These are phyloP conservation scores for Lagodon rhomboides DNA, from an alignment of 2,797 vertebrate species.

Conservation along the genomic window DNA sequence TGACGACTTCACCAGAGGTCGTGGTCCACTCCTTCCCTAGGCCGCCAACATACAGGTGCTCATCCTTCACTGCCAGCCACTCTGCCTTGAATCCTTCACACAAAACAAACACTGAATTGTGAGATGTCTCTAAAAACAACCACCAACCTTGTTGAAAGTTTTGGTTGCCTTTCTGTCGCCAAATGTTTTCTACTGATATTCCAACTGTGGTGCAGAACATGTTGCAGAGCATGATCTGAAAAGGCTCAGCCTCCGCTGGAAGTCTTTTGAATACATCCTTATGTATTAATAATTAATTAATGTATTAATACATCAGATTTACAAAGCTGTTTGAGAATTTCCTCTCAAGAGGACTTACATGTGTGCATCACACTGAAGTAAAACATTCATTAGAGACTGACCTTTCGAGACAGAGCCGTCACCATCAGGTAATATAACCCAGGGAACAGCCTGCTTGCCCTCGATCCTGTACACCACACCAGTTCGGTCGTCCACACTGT, in stretches of 20 bases:
- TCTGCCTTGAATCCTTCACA: constrained; percentile 95
- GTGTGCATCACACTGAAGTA: not conserved
- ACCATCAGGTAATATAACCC: constrained; percentile 95
- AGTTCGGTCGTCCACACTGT: constrained; percentile 94
- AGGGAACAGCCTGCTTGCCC: constrained; percentile 90
- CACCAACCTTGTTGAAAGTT: not conserved
- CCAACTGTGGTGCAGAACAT: not conserved
- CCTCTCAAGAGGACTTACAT: not conserved
- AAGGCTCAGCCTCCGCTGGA: not conserved
- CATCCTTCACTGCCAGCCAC: constrained; percentile 95
- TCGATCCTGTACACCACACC: constrained; percentile 94
- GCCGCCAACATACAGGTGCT: constrained; percentile 93
- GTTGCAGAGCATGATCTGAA: not conserved
- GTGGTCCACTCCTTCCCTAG: constrained; percentile 98
- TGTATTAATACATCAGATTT: too few species aligned
- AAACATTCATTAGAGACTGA: constrained; percentile 67
- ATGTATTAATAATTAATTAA: too few species aligned
- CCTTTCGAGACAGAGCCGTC: constrained; percentile 95
- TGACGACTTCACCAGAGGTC: constrained; percentile 90
- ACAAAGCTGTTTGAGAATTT: not conserved
- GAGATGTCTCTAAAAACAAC: not conserved
- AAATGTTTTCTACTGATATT: not conserved
- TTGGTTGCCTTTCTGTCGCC: not conserved
- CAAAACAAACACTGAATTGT: not conserved
- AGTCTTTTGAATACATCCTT: not conserved